Evolutionary conservation across 2,113 vertebrate genomes (phyloP), one percentile per base, ranked within the genome.

Genomic region (Tonatia bakeri): DNA sequence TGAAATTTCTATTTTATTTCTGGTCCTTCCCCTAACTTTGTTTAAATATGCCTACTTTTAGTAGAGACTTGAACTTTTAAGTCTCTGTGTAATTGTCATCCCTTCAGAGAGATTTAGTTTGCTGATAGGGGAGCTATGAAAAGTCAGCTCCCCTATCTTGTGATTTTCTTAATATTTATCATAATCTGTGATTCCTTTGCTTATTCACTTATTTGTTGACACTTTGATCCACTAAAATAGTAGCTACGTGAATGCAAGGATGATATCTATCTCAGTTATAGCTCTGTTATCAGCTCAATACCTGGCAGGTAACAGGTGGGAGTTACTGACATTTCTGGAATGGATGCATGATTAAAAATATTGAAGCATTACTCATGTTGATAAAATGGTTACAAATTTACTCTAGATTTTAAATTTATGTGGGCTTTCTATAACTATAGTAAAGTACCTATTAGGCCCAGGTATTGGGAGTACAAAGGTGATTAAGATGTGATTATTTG

Each of bases 91-190:
- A 86, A 73, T 70, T 94, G 38, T 85, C 24, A 31, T 13, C 13
- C 33, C 47, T 96, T 80, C 64, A 79, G 52, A 92, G 92, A 92
- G 54, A n/a, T 83, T n/a, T n/a, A n/a, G n/a, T n/a, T n/a, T n/a
- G n/a, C n/a, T n/a, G n/a, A n/a, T n/a, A n/a, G n/a, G n/a, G n/a
- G n/a, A 83, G 24, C 75, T 93, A 43, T 82, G 33, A 64, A 82
- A 82, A 65, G 69, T 50, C 45, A 96, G 8, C 69, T 64, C 73
- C 85, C 26, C 43, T 8, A 5, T 87, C 19, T 83, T 83, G 12
- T 76, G 82, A 61, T 43, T 80, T 95, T 91, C 31, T 47, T 83
- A 50, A 50, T 54, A 50, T 47, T 82, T 52, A 7, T 56, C 56
- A 86, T 83, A 19, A 10, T 89, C 7, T 56, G 5, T 88, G n/a